Evolutionary conservation across 2,888 invertebrate genomes (phyloP).

Genomic region (Pyrrhosoma nymphula): DNA sequence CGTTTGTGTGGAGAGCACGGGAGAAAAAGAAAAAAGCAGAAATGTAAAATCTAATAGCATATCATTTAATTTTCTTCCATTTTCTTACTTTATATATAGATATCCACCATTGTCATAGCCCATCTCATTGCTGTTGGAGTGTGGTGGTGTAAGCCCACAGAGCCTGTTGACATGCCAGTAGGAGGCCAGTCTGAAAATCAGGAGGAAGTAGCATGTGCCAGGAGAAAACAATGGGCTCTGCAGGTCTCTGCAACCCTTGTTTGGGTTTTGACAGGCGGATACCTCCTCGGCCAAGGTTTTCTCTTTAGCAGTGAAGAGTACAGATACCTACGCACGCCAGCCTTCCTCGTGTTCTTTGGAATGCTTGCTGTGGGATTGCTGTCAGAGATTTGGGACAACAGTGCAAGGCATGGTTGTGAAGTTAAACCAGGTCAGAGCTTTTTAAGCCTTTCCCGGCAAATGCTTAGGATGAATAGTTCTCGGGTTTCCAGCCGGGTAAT

Average conservation of each 20-base stretch:
- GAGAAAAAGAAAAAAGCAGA: no score
- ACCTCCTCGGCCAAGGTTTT: slow-evolving; percentile 1
- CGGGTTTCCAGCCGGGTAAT: no score
- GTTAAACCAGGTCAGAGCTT: neutral
- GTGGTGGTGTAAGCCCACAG: slow-evolving; percentile 86
- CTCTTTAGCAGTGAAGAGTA: slow-evolving; percentile 40
- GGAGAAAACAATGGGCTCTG: slow-evolving; percentile 78
- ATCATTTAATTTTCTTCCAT: neutral
- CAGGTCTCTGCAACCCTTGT: slow-evolving; percentile 10
- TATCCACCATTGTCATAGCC: slow-evolving; percentile 83
- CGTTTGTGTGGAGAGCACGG: no score
- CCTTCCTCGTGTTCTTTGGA: slow-evolving; percentile 1
- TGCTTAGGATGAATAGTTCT: neutral
- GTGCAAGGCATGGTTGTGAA: neutral
- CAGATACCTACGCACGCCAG: slow-evolving; percentile 8
- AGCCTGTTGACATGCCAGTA: slow-evolving; percentile 78
- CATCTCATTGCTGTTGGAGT: slow-evolving; percentile 87
- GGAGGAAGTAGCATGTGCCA: slow-evolving; percentile 74
- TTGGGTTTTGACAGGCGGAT: slow-evolving; percentile 33
- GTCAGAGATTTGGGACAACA: neutral
- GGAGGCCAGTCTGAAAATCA: no score
- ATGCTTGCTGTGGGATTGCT: neutral
- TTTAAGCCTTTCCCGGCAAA: no score
- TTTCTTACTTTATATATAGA: slow-evolving; percentile 79
- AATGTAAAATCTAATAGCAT: no score